These are phyloP conservation scores for Gadus chalcogrammus DNA, from an alignment of 2,113 vertebrate species.

Conservation along the genomic window DNA sequence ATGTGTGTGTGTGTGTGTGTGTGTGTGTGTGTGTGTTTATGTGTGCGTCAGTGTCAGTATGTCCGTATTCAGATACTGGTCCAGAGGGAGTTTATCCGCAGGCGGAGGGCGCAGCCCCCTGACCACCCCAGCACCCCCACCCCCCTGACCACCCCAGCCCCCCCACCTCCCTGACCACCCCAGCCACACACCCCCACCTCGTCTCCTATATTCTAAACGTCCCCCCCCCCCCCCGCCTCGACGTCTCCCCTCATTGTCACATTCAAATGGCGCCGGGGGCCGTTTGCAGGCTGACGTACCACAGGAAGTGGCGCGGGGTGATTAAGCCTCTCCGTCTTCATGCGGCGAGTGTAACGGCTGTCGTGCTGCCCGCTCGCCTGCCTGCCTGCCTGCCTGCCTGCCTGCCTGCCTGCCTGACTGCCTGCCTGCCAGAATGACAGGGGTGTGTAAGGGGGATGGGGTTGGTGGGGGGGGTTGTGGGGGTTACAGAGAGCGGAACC, in stretches of 20 bases:
- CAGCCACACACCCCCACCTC: slow-evolving; percentile 12
- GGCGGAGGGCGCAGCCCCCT: background rate
- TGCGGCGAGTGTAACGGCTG: slow-evolving; percentile 43
- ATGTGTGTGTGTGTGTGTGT: no score
- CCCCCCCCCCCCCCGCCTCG: no score
- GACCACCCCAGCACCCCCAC: no score
- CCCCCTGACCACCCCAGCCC: slow-evolving; percentile 10
- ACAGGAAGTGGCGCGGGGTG: slow-evolving; percentile 60
- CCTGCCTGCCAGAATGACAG: slow-evolving; percentile 64
- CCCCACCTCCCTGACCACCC: no score
- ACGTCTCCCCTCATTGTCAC: slow-evolving; percentile 36
- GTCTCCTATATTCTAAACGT: background rate
- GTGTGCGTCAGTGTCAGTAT: background rate
- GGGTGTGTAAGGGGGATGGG: background rate
- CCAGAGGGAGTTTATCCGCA: background rate
- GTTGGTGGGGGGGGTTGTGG: slow-evolving; percentile 14
- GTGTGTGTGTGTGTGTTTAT: no score
- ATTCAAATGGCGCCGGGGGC: slow-evolving; percentile 53
- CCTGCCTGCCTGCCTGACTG: no score
- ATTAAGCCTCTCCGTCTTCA: slow-evolving; percentile 64
- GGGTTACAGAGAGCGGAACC: slow-evolving; percentile 34
- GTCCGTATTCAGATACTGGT: background rate
- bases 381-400: slow-evolving; percentile 30
- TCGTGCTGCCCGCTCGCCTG: slow-evolving; percentile 31
- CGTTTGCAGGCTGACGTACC: slow-evolving; percentile 58